phyloP scores from a whole-genome alignment of 2,113 vertebrate genomes.

The Uria aalge region DNA sequence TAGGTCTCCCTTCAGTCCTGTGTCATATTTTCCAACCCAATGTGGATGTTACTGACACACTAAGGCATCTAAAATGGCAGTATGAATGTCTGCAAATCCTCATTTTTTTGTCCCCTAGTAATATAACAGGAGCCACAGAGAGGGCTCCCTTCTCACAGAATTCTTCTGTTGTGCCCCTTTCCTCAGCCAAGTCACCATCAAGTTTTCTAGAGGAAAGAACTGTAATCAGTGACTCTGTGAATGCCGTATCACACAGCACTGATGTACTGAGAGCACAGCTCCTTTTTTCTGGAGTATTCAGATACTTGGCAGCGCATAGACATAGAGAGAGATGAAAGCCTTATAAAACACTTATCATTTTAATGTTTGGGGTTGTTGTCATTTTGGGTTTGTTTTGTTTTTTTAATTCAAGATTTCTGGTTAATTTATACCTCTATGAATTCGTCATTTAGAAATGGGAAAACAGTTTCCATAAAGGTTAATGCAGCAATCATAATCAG shows the following conservation, averaged over 20 bases:
- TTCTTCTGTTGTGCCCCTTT: background rate
- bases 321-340: background rate
- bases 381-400: background rate
- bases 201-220: background rate
- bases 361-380: background rate
- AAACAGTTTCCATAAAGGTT: slow-evolving; percentile 1
- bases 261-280: background rate
- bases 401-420: background rate
- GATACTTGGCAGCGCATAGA: background rate
- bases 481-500: slow-evolving; percentile 25
- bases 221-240: background rate
- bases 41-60: background rate
- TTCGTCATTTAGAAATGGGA: slow-evolving; percentile 24
- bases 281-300: background rate
- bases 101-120: background rate
- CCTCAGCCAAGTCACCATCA: background rate
- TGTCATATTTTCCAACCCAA: background rate
- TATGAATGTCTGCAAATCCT: background rate
- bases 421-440: background rate
- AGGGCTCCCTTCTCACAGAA: background rate
- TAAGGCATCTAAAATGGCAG: background rate
- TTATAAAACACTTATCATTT: background rate
- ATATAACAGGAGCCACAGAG: background rate
- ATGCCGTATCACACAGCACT: background rate
- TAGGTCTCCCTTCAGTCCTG: background rate